Conservation (phyloP, 2,797 vertebrate genomes). For the Varecia variegata region DNA sequence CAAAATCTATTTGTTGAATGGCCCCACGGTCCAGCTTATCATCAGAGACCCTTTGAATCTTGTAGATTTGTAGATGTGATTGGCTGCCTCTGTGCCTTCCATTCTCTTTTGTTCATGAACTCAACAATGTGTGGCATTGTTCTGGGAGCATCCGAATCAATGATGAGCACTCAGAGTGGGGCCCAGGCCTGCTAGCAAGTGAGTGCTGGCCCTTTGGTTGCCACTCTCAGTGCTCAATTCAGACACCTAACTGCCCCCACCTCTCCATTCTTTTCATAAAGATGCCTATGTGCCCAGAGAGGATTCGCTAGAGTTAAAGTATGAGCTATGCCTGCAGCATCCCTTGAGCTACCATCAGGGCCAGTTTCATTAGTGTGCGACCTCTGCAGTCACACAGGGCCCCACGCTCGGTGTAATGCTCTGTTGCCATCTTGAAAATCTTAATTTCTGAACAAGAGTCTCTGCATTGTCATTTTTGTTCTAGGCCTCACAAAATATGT, state of each 20-base stretch:
- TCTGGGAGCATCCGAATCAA: background rate
- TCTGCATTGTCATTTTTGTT: background rate
- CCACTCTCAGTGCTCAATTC: background rate
- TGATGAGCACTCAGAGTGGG: background rate
- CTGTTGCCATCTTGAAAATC: background rate
- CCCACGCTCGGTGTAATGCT: background rate
- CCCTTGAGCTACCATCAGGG: background rate
- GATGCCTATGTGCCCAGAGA: background rate
- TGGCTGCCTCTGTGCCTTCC: background rate
- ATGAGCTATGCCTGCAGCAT: background rate
- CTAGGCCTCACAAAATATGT: background rate
- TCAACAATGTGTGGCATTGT: background rate
- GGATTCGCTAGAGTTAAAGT: background rate
- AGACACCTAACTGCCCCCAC: background rate
- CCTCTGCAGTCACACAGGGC: background rate
- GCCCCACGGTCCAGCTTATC: background rate
- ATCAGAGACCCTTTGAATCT: background rate
- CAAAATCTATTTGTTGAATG: background rate
- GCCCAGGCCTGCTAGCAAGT: background rate
- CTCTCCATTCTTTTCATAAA: background rate
- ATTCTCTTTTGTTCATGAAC: background rate
- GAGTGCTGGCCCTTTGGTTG: background rate
- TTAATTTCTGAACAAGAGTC: background rate
- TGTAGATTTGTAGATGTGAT: background rate
- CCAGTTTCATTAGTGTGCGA: accelerated